Base-by-base conservation (phyloP, 2,113 vertebrate genomes). In the Syngnathus floridae region DNA sequence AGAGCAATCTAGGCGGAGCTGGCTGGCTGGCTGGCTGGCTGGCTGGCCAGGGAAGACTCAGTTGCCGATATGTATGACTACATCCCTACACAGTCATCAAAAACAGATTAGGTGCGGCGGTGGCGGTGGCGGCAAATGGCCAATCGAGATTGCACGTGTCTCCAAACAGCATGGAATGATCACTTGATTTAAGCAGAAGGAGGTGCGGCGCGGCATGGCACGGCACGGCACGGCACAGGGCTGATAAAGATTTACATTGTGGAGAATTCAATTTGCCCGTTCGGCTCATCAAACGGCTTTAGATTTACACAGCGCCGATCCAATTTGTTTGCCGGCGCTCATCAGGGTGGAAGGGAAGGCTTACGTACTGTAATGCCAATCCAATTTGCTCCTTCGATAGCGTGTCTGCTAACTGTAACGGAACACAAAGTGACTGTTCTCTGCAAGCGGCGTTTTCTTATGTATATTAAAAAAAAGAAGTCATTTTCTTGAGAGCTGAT, bases 221-320 rank as follows among this genome's bases (percentile, higher is more conserved):
- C 26, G 26, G 26, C 26, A 2, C 26, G 26, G 26, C 26, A 31
- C 26, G 26, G 26, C 26, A 22, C 22, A 22, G 22, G 90, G 90
- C 88, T 88, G 88, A 88, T 89, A 87, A 91, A 92, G 89, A 89
- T 91, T 93, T 87, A 89, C 91, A 92, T 92, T 91, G 91, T 84
- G 85, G 90, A 91, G 91, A 93, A 93, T 93, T 92, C 92, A 93
- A 93, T 94, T 94, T 92, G 91, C 84, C 87, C 89, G 88, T 87
- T 84, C 88, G 90, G 86, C 84, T 88, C 83, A 80, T 89, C 80
- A 84, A 87, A 84, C 72, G 54, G 82, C 77, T 66, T 74, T 78
- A 76, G 84, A 89, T 85, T 84, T 84, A 86, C 84, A 87, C 75
- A 38, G 80, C 89, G 88, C 89, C 91, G 88, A 92, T 93, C 92